These are phyloP conservation scores for Meloidogyne hapla DNA, from an alignment of 1,140 invertebrate species.

Conservation along the genomic window DNA sequence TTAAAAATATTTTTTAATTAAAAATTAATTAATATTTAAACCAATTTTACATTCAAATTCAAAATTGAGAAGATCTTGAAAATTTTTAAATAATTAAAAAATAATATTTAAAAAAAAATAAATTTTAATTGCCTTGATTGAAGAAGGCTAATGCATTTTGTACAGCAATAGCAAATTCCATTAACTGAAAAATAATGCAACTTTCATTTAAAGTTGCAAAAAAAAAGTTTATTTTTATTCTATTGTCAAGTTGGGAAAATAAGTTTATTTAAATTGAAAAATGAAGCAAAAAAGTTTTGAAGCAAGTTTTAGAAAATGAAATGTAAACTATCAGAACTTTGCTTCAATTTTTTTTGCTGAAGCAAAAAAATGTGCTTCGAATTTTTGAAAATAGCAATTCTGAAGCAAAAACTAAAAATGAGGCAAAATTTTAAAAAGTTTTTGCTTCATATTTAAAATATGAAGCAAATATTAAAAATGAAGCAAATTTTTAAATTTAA, in stretches of 20 bases:
- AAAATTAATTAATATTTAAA: conserved; percentile 47
- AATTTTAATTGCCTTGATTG: conserved; percentile 44
- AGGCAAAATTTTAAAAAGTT: too few species aligned
- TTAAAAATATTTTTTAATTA: background rate
- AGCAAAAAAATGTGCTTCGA: too few species aligned
- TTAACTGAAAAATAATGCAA: conserved; percentile 50
- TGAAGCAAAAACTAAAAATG: too few species aligned
- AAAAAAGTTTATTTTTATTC: conserved; percentile 23
- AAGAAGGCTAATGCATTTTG: conserved; percentile 57
- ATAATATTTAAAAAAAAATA: too few species aligned
- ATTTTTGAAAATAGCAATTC: too few species aligned
- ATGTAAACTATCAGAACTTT: too few species aligned
- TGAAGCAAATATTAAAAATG: background rate
- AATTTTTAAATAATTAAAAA: background rate
- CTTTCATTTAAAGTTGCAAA: conserved; percentile 3
- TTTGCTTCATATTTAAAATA: too few species aligned
- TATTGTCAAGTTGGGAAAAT: too few species aligned
- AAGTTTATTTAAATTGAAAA: too few species aligned
- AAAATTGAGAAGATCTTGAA: conserved; percentile 58
- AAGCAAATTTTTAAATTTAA: conserved; percentile 13
- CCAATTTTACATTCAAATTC: conserved; percentile 63
- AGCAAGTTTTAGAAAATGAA: too few species aligned
- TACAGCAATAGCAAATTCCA: conserved; percentile 61
- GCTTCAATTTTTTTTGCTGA: too few species aligned
- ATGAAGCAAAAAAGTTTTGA: too few species aligned